Evolutionary conservation across 2,888 invertebrate genomes (phyloP), one percentile per base, ranked within the genome.

Genomic region (Sphaeridia pumilis): DNA sequence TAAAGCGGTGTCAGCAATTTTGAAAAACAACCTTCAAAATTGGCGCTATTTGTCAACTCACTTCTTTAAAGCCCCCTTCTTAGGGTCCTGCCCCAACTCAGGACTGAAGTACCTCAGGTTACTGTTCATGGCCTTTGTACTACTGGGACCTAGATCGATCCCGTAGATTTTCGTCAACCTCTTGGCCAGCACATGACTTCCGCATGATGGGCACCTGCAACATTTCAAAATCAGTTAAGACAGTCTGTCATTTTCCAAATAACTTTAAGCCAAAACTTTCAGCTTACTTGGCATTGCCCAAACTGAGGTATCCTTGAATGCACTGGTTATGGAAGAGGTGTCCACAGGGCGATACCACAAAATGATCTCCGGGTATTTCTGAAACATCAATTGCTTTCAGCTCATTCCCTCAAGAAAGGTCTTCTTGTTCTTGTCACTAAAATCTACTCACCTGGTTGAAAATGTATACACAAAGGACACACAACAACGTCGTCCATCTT

Each of bases 361-460:
- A 64, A 48, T 61, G 59, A 36, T 64, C 63, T 20, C 60, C 63
- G 46, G 55, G 54, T 28, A 60, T 55, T 47, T 64, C 63, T 59
- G 22, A 28, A 31, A 31, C 7, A 31, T 31, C 14, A 51, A 41
- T 31, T 5, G 25, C 46, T n/a, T 45, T 43, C 34, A 41, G 35
- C 2, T 17, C 24, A 28, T 28, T 25, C n/a, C 21, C 2, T 25
- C n/a, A 24, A 36, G 17, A 10, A n/a, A n/a, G n/a, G n/a, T n/a
- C n/a, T n/a, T n/a, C n/a, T n/a, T n/a, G 7, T 31, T 31, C 7
- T 14, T 31, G 7, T 31, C 14, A 31, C 21, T 21, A 12, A 42
- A 50, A 38, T 44, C n/a, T 34, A 48, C 46, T 47, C 54, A 62
- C 62, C 63, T 27, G 63, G 58, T 44, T 61, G 58, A 42, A 59